Percentiles rank a stretch among this genome's conserved stretches.
These are phyloP conservation scores for Frieseomelitta varia DNA, from an alignment of 1,140 invertebrate species.

Conservation along the genomic window DNA sequence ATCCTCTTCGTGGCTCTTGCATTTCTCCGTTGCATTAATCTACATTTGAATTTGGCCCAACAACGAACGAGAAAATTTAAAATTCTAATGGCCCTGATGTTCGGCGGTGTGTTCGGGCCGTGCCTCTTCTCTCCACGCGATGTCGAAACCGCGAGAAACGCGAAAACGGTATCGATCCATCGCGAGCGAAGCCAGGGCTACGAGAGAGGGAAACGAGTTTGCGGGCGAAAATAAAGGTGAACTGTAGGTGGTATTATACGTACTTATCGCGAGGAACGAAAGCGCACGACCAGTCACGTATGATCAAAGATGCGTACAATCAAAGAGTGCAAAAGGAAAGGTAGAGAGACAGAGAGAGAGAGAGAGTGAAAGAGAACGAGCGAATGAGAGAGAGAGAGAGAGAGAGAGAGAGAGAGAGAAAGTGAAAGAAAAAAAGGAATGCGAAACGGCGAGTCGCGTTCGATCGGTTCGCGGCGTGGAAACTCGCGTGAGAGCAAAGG, in stretches of 20 bases:
- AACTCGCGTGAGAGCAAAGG: slow-evolving; percentile 17
- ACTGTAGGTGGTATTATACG: slow-evolving; percentile 48
- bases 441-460: neutral
- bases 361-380: neutral
- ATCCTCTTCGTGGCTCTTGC: neutral
- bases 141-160: slow-evolving; percentile 7
- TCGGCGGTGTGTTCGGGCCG: neutral
- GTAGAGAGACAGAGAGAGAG: neutral
- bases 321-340: slow-evolving; percentile 64
- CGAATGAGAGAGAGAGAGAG: neutral
- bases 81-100: neutral
- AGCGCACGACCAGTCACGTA: slow-evolving; percentile 55
- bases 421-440: neutral
- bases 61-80: neutral
- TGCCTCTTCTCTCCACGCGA: neutral
- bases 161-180: slow-evolving; percentile 7
- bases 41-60: neutral
- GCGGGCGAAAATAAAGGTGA: slow-evolving; percentile 48
- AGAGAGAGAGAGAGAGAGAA: too few species aligned
- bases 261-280: slow-evolving; percentile 61
- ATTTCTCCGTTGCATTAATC: neutral
- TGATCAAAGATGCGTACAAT: slow-evolving; percentile 72
- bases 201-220: slow-evolving; percentile 1
- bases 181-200: neutral
- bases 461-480: slow-evolving; percentile 1